Evolutionary conservation across 2,113 vertebrate species (phyloP).

Genomic region (Typhlomys cinereus): DNA sequence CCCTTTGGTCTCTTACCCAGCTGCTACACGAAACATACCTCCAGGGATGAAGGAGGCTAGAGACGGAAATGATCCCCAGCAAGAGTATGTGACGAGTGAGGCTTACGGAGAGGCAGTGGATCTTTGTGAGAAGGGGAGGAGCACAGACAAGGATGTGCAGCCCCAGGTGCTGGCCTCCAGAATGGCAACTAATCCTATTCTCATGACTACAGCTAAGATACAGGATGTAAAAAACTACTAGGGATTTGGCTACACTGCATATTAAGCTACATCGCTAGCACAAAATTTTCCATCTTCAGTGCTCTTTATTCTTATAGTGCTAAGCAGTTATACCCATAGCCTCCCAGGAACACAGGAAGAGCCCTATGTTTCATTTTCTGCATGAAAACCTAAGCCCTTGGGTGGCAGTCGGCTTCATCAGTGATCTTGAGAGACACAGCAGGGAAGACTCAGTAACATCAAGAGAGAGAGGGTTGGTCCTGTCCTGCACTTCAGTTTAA

Average conservation of each 20-base stretch:
- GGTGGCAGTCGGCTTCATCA: background rate
- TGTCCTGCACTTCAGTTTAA: fast-evolving
- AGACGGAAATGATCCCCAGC: background rate
- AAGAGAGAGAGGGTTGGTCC: background rate
- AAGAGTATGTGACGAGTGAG: background rate
- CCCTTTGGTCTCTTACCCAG: background rate
- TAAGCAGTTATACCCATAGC: background rate
- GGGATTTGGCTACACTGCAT: background rate
- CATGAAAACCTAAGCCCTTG: background rate
- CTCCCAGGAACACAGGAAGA: background rate
- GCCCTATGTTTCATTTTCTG: background rate
- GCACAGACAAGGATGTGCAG: background rate
- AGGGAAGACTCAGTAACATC: background rate
- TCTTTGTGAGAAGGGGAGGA: background rate
- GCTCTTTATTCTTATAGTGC: background rate
- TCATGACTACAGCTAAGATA: background rate
- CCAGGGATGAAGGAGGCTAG: background rate
- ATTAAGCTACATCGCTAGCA: background rate
- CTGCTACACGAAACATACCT: background rate
- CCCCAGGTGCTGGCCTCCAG: background rate
- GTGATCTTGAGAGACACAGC: background rate
- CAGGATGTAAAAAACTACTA: background rate
- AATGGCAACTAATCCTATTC: background rate
- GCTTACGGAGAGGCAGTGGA: fast-evolving
- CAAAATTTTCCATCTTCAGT: background rate